Evolutionary conservation across 2,797 vertebrate genomes (phyloP).

Genomic region (Mus minutoides): DNA sequence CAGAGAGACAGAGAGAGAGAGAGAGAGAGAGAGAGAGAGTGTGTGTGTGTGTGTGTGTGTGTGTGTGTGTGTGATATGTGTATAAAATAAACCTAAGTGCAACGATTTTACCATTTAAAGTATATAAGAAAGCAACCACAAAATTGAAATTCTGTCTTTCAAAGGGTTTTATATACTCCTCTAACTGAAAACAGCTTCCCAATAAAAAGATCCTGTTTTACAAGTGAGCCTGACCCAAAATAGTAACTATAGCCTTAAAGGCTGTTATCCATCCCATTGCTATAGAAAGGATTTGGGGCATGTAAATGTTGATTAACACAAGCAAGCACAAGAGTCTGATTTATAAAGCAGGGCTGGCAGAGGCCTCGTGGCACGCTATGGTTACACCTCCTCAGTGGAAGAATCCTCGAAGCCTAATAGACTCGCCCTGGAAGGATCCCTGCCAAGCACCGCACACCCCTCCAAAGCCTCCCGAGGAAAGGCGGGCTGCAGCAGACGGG

Average conservation of each 20-base stretch:
- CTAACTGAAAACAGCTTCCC: slow-evolving; percentile 84
- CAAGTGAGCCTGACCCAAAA: slow-evolving; percentile 79
- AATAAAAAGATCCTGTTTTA: slow-evolving; percentile 84
- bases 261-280: slow-evolving; percentile 73
- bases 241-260: slow-evolving; percentile 81
- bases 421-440: slow-evolving; percentile 56
- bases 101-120: slow-evolving; percentile 74
- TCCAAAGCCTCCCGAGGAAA: background rate
- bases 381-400: slow-evolving; percentile 63
- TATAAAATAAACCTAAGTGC: slow-evolving; percentile 31
- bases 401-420: slow-evolving; percentile 67
- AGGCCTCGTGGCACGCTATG: slow-evolving; percentile 16
- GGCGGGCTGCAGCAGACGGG: background rate
- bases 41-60: background rate
- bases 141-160: slow-evolving; percentile 84
- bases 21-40: too few species aligned
- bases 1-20: too few species aligned
- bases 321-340: slow-evolving; percentile 74
- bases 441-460: slow-evolving; percentile 9
- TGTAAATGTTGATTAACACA: slow-evolving; percentile 72
- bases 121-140: slow-evolving; percentile 81
- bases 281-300: slow-evolving; percentile 75
- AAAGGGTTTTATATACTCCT: slow-evolving; percentile 80
- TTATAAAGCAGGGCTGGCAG: slow-evolving; percentile 61
- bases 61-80: background rate